These are phyloP conservation scores for Lepidothrix coronata DNA, from an alignment of 2,113 vertebrate species.

Conservation along the genomic window DNA sequence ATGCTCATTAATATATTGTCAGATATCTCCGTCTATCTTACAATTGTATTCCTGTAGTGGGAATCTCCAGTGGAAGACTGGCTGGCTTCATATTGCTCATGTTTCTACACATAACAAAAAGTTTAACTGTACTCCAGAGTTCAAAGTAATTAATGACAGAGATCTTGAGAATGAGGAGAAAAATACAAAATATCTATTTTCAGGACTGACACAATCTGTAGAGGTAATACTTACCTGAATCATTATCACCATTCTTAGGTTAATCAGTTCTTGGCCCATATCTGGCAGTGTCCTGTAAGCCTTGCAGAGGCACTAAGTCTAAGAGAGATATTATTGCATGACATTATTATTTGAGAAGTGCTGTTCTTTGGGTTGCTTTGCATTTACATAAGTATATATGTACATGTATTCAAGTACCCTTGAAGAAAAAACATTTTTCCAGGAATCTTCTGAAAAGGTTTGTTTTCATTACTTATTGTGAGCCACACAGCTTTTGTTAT, in stretches of 20 bases:
- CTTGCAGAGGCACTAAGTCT: background rate
- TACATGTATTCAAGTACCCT: background rate
- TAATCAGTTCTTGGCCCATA: background rate
- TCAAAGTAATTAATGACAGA: background rate
- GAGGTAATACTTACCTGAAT: background rate
- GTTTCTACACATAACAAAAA: background rate
- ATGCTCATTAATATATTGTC: background rate
- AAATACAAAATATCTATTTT: background rate
- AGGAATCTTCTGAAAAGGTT: conserved; percentile 4
- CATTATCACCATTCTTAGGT: background rate
- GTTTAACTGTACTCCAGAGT: background rate
- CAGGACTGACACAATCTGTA: background rate
- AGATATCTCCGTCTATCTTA: background rate
- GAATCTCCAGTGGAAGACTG: background rate
- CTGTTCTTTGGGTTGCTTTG: background rate
- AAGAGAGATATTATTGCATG: background rate
- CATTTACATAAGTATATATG: background rate
- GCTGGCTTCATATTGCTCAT: background rate
- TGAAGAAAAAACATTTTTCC: background rate
- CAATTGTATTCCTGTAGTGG: background rate
- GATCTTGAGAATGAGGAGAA: background rate
- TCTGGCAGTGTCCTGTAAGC: background rate
- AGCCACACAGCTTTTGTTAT: background rate
- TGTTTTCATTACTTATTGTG: background rate
- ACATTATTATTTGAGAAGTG: background rate